Evolutionary conservation across 2,797 vertebrate species (phyloP).

Genomic region (Takifugu ocellatus): DNA sequence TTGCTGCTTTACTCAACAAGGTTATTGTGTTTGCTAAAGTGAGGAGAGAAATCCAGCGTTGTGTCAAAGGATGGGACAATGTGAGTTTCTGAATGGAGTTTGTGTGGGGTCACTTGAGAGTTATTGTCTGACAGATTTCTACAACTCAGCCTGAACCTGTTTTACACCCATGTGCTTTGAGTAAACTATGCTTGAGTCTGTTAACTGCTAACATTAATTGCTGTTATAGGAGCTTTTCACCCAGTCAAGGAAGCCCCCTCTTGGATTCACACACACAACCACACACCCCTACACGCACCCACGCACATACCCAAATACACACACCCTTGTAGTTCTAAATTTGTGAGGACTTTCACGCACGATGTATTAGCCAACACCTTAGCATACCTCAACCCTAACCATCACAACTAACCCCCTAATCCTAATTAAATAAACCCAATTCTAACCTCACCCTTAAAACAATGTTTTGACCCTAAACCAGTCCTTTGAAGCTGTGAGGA

Average conservation of each 20-base stretch:
- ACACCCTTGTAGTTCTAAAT: no score
- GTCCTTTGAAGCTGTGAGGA: no score
- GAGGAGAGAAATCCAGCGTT: neutral
- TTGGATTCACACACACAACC: slow-evolving; percentile 16
- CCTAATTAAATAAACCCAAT: no score
- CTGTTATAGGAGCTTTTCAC: slow-evolving; percentile 54
- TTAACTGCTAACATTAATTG: slow-evolving; percentile 66
- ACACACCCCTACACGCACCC: neutral
- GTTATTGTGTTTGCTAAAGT: neutral
- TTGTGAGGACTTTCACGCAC: no score
- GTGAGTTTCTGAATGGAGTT: slow-evolving; percentile 8
- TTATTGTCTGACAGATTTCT: slow-evolving; percentile 33
- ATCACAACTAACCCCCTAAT: no score
- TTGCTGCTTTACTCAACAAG: neutral
- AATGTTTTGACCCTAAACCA: no score
- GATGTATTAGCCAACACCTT: no score
- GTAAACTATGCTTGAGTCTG: slow-evolving; percentile 52
- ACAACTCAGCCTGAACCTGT: slow-evolving; percentile 27
- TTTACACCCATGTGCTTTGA: slow-evolving; percentile 53
- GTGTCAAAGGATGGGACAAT: neutral
- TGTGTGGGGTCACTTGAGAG: slow-evolving; percentile 31
- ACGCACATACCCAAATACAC: neutral
- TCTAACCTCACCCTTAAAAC: no score
- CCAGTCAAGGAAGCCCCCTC: slow-evolving; percentile 31
- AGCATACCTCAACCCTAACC: no score